These are phyloP conservation scores for Microctonus hyperodae DNA, from an alignment of 2,888 invertebrate species.

Conservation along the genomic window DNA sequence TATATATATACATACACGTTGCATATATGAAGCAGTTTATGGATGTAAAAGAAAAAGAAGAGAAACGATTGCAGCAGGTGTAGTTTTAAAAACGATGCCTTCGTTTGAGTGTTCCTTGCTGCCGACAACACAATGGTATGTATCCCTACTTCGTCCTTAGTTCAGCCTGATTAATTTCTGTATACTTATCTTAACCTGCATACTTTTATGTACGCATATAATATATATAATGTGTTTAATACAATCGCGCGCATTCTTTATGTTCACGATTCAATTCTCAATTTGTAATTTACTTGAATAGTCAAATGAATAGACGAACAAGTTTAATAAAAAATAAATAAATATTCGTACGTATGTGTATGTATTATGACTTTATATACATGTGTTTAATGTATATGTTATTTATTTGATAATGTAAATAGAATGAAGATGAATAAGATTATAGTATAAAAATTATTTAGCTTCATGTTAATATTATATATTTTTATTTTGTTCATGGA, in stretches of 20 bases:
- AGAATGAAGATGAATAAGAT: not conserved
- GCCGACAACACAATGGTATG: conserved; percentile 33
- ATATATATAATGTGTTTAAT: too few species aligned
- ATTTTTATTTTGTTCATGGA: not conserved
- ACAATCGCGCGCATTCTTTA: too few species aligned
- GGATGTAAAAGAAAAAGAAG: not conserved
- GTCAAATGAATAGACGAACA: too few species aligned
- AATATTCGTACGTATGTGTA: too few species aligned
- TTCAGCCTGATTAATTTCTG: conserved; percentile 15
- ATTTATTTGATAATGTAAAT: too few species aligned
- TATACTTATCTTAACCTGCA: not conserved
- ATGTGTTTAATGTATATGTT: too few species aligned
- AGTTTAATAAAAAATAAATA: too few species aligned
- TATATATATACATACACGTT: not conserved
- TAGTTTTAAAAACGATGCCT: conserved; percentile 13
- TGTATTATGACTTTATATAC: too few species aligned
- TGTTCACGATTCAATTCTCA: too few species aligned
- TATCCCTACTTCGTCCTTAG: conserved; percentile 21
- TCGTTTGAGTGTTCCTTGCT: conserved; percentile 31
- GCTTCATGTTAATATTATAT: not conserved
- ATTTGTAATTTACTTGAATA: too few species aligned
- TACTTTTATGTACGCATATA: not conserved
- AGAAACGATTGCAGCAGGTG: not conserved
- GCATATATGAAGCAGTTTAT: not conserved
- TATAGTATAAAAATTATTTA: not conserved